Evolutionary conservation across 2,797 vertebrate species (phyloP).

Genomic region (Micrastur ruficollis): DNA sequence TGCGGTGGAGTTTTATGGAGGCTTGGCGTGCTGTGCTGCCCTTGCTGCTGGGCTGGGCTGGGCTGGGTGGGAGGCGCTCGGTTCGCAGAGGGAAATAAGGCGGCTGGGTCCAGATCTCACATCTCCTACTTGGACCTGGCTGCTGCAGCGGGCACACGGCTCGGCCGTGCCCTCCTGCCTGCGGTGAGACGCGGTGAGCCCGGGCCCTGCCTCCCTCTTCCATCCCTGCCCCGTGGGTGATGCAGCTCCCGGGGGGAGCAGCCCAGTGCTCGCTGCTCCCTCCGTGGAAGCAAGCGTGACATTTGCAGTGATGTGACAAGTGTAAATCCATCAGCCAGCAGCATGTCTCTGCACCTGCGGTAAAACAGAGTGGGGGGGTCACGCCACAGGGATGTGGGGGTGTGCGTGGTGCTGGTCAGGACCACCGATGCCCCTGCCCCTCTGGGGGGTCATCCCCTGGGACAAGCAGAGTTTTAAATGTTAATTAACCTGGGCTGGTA

Average conservation of each 20-base stretch:
- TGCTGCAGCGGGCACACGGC: not conserved
- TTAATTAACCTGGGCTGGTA: not conserved
- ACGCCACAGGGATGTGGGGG: accelerated
- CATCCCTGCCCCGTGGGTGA: accelerated
- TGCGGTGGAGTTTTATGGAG: not conserved
- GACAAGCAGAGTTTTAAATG: not conserved
- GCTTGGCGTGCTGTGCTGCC: not conserved
- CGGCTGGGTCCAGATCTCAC: not conserved
- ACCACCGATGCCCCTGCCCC: accelerated
- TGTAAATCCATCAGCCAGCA: not conserved
- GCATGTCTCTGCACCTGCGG: accelerated
- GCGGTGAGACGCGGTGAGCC: accelerated
- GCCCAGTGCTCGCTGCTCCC: accelerated
- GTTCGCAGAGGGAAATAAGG: not conserved
- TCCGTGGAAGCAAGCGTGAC: not conserved
- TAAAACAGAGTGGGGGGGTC: not conserved
- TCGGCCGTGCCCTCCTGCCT: not conserved
- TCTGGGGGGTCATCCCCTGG: not conserved
- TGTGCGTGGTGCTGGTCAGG: accelerated
- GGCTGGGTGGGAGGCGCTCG: accelerated
- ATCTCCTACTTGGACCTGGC: not conserved
- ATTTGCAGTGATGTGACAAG: not conserved
- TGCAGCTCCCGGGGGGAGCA: not conserved
- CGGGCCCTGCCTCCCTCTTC: not conserved
- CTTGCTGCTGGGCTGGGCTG: not conserved